phyloP scores from a whole-genome alignment of 2,113 vertebrate species.

The Apteryx mantelli region DNA sequence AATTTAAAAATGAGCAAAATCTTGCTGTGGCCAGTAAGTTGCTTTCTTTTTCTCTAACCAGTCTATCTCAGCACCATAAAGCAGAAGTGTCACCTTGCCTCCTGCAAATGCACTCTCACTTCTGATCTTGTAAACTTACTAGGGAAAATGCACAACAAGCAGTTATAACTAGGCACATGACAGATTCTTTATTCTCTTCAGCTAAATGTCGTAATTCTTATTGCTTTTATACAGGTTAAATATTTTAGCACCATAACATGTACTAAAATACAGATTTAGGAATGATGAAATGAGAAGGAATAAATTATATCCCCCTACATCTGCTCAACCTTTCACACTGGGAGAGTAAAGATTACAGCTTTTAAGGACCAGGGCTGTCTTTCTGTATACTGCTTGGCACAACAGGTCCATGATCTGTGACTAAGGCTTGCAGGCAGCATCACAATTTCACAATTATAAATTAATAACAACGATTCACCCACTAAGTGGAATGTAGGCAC shows the following conservation, averaged over 20 bases:
- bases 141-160: not conserved
- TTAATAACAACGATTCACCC: not conserved
- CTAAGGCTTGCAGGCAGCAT: not conserved
- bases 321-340: not conserved
- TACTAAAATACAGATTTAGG: not conserved
- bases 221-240: not conserved
- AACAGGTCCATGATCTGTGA: not conserved
- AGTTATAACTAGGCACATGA: not conserved
- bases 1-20: not conserved
- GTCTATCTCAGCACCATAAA: not conserved
- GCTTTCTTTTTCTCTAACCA: not conserved
- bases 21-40: not conserved
- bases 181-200: not conserved
- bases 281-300: not conserved
- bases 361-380: not conserved
- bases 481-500: not conserved
- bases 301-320: not conserved
- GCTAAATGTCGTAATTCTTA: not conserved
- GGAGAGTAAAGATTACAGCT: not conserved
- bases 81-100: not conserved
- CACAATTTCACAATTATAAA: not conserved
- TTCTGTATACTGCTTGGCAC: not conserved
- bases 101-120: not conserved
- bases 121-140: not conserved
- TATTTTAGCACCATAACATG: not conserved